Base-by-base conservation (phyloP, 2,888 invertebrate genomes). In the Malacosoma neustria region DNA sequence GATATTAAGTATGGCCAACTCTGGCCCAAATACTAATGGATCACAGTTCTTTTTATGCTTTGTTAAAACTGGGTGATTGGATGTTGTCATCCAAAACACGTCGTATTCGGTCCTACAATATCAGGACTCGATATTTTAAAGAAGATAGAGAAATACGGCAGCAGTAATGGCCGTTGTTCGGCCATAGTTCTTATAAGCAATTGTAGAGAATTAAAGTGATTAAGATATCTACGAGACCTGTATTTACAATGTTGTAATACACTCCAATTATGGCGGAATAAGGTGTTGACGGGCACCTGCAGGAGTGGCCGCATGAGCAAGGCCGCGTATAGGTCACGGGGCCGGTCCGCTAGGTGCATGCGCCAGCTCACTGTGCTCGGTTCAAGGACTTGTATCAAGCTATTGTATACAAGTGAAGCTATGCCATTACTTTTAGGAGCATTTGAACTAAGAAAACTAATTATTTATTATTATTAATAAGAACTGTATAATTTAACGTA, bases 31-130 rank as follows among this genome's bases (percentile, higher is more conserved):
- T 62, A 93, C 96, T 4, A 99, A 99, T 73, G 98, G 98, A 2
- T 98, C 97, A 15, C 99, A 99, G 72, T 99, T 99, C 85, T 99
- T 99, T 59, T 95, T 99, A 33, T 98, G 98, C 0, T 77, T 99
- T 42, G 97, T 94, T 0, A 98, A 99, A 1, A 96, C 98, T 0
- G 98, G 98, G 59, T 99, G 99, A 97, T 86, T 99, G 29, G 99
- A 99, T 85, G 95, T n/a, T n/a, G n/a, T n/a, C n/a, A n/a, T n/a
- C n/a, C 96, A 7, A 99, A 99, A 67, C 99, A 99, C 77, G 98
- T 99, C 5, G 99, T 98, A 0, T 99, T 99, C 81, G 99, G 99
- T 0, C 94, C 97, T 72, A 96, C 99, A 13, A 92, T 97, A 39
- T 94, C 95, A 48, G 98, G 98, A 1, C 87, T 97, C 63, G 96